phyloP scores from a whole-genome alignment of 2,888 invertebrate species.

The Amphipoea oculea region DNA sequence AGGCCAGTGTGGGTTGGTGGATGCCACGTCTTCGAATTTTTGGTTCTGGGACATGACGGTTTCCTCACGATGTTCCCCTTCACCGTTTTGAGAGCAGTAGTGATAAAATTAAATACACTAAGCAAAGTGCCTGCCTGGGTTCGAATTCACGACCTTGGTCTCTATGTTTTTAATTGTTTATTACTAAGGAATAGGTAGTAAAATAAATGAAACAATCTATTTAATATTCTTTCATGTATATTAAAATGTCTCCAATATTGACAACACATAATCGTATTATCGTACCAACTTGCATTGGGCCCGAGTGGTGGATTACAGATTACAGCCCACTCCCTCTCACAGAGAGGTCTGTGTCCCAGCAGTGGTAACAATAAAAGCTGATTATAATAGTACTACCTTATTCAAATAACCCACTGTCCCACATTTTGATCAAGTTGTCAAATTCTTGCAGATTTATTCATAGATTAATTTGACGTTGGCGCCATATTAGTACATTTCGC shows the following conservation, averaged over 20 bases:
- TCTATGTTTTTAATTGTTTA: background rate
- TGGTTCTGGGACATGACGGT: too few species aligned
- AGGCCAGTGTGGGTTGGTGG: too few species aligned
- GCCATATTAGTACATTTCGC: conserved; percentile 71
- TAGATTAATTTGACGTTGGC: conserved; percentile 62
- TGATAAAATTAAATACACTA: background rate
- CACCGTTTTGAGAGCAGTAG: background rate
- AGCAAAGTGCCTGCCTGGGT: background rate
- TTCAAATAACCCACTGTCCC: conserved; percentile 20
- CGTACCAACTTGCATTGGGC: background rate
- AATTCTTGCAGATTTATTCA: conserved; percentile 44
- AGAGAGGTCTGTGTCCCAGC: background rate
- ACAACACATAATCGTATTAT: background rate
- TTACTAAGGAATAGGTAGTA: background rate
- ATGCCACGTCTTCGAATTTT: background rate
- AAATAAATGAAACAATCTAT: background rate
- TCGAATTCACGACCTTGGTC: too few species aligned
- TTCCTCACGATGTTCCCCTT: background rate
- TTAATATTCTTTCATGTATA: background rate
- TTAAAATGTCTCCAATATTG: background rate
- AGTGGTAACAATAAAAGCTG: background rate
- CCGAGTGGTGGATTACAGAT: too few species aligned
- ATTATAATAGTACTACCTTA: background rate
- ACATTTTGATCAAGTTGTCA: conserved; percentile 22
- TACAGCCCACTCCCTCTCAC: too few species aligned